Evolutionary conservation across 2,888 invertebrate genomes (phyloP).

Genomic region (Ligdia adustata): DNA sequence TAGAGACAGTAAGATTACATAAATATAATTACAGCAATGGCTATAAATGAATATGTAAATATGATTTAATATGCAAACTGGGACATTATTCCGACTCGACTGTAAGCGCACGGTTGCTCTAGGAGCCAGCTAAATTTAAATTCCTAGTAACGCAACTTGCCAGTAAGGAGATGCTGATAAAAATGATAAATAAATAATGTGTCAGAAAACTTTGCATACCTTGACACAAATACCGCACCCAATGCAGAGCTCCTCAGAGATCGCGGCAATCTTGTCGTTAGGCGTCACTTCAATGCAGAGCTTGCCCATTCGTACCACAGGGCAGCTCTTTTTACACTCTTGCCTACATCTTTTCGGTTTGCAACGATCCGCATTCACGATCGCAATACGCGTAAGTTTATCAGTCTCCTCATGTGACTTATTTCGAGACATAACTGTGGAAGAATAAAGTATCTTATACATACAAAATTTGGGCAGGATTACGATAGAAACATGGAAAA

Average conservation of each 20-base stretch:
- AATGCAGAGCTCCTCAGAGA: conserved; percentile 99
- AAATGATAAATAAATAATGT: conserved; percentile 18
- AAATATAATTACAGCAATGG: too few species aligned
- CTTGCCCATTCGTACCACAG: conserved; percentile 99
- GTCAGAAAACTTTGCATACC: conserved; percentile 77
- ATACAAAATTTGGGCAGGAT: conserved; percentile 18
- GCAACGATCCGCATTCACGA: conserved; percentile 98
- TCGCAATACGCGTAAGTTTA: conserved; percentile 98
- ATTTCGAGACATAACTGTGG: conserved; percentile 81
- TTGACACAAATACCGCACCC: conserved; percentile 99
- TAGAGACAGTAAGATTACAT: too few species aligned
- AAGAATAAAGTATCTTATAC: conserved; percentile 41
- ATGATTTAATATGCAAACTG: too few species aligned
- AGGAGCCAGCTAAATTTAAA: neutral
- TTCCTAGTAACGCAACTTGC: too few species aligned
- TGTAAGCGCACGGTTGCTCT: neutral
- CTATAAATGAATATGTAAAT: too few species aligned
- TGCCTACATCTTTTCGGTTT: conserved; percentile 99
- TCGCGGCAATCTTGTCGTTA: conserved; percentile 97
- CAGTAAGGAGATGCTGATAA: neutral
- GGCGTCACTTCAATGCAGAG: conserved; percentile 99
- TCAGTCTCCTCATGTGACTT: conserved; percentile 92
- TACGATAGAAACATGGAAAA: conserved; percentile 29
- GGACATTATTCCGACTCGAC: too few species aligned
- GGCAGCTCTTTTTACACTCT: conserved; percentile 99